Conservation (phyloP, 2,888 invertebrate species). For the Nyleta sp. region DNA sequence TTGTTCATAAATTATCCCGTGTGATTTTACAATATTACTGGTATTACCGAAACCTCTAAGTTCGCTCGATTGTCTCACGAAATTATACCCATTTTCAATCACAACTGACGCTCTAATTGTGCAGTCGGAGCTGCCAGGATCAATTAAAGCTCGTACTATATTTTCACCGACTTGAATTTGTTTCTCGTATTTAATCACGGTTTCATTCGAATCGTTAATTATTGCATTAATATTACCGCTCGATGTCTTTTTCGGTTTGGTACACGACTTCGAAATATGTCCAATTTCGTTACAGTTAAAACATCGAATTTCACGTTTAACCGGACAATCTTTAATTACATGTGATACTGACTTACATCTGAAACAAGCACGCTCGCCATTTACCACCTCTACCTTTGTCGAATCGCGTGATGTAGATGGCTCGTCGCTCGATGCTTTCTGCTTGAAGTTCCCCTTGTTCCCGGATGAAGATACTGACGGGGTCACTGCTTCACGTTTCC, state of each 20-base stretch:
- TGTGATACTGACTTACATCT: conserved; percentile 1
- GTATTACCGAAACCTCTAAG: conserved; percentile 1
- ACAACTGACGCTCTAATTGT: conserved; percentile 60
- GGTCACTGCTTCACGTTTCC: too few relatives aligned
- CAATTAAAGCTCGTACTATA: conserved; percentile 45
- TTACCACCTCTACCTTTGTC: too few relatives aligned
- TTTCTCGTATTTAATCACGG: background rate
- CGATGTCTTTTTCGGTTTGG: background rate
- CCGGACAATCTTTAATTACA: conserved; percentile 10
- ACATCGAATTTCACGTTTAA: conserved; percentile 17
- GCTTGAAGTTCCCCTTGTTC: too few relatives aligned
- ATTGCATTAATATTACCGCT: background rate
- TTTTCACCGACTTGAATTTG: background rate
- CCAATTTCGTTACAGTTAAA: conserved; percentile 12
- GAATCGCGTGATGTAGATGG: too few relatives aligned
- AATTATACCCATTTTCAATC: conserved; percentile 6
- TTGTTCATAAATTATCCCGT: background rate
- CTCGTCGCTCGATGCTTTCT: too few relatives aligned
- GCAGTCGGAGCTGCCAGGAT: conserved; percentile 64
- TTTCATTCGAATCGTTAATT: too few relatives aligned
- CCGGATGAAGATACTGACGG: too few relatives aligned
- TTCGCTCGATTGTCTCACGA: background rate
- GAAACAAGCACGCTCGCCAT: conserved; percentile 8
- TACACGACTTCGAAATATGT: conserved; percentile 5
- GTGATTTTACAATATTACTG: conserved; percentile 9